phyloP scores from a whole-genome alignment of 2,113 vertebrate genomes.

The Brachyhypopomus gauderio region DNA sequence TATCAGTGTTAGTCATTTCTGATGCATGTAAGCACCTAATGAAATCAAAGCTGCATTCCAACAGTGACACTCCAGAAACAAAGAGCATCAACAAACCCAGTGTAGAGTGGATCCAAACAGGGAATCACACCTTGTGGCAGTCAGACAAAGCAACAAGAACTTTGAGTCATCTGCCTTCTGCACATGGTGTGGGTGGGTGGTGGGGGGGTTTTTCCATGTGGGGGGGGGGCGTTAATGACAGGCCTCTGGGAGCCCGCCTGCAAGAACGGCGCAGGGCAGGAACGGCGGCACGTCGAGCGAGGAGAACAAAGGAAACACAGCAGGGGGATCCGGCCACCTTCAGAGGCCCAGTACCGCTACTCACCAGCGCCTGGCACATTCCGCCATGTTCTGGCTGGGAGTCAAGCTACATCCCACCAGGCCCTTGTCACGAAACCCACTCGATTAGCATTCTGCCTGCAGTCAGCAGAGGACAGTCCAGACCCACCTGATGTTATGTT shows the following conservation, averaged over 20 bases:
- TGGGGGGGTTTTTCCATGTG: not conserved
- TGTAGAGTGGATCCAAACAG: not conserved
- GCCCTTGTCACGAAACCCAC: slow-evolving; percentile 14
- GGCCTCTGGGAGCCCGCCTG: slow-evolving; percentile 1
- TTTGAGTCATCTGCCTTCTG: not conserved
- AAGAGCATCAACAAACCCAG: not conserved
- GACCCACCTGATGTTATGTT: slow-evolving; percentile 77
- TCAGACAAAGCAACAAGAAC: not conserved
- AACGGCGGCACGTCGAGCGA: slow-evolving; percentile 38
- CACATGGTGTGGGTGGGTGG: not conserved
- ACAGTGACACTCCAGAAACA: slow-evolving; percentile 1
- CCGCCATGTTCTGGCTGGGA: slow-evolving; percentile 46
- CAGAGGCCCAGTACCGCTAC: slow-evolving; percentile 61
- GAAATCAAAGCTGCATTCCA: not conserved
- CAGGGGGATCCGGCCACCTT: not conserved
- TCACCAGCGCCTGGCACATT: slow-evolving; percentile 57
- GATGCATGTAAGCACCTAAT: not conserved
- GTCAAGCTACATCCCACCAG: slow-evolving; percentile 43
- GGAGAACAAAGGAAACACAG: slow-evolving; percentile 70
- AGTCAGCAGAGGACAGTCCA: not conserved
- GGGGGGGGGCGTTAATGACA: not conserved
- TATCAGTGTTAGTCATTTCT: not conserved
- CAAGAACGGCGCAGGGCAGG: slow-evolving; percentile 5
- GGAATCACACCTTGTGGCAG: not conserved
- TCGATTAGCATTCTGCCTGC: slow-evolving; percentile 28